Evolutionary conservation across 2,113 vertebrate species (phyloP).

Genomic region (Poicephalus meyeri): DNA sequence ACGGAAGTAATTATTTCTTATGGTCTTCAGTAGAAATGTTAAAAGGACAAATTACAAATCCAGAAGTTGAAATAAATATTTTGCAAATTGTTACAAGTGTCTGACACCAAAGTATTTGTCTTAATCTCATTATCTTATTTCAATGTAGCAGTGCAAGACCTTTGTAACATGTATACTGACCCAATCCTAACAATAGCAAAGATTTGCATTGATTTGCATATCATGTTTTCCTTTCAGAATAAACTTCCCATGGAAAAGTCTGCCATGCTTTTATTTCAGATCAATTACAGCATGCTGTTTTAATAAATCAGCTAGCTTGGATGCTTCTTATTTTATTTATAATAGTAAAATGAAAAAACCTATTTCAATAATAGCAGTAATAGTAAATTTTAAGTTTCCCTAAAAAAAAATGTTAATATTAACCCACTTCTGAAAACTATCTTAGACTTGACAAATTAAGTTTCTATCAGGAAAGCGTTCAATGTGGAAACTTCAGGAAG

Average conservation of each 20-base stretch:
- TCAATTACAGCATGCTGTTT: background rate
- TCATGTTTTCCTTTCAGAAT: background rate
- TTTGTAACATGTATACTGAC: slow-evolving; percentile 5
- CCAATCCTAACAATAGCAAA: background rate
- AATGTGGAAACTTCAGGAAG: background rate
- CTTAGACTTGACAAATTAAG: background rate
- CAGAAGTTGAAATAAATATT: slow-evolving; percentile 26
- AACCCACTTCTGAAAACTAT: background rate
- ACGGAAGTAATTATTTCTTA: background rate
- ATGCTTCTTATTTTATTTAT: background rate
- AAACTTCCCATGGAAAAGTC: background rate
- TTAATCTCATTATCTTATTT: slow-evolving; percentile 34
- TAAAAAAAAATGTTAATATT: background rate
- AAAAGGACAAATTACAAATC: slow-evolving; percentile 20
- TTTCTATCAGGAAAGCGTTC: background rate
- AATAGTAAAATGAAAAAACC: background rate
- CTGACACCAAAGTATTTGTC: background rate
- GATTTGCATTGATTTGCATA: background rate
- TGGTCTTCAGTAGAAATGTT: background rate
- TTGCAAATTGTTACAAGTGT: slow-evolving; percentile 33
- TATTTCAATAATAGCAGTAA: background rate
- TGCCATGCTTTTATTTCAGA: background rate
- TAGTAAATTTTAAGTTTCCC: background rate
- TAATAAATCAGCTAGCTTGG: background rate
- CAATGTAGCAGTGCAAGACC: background rate